Evolutionary conservation across 2,113 vertebrate genomes (phyloP).

Genomic region (Delphinus delphis): DNA sequence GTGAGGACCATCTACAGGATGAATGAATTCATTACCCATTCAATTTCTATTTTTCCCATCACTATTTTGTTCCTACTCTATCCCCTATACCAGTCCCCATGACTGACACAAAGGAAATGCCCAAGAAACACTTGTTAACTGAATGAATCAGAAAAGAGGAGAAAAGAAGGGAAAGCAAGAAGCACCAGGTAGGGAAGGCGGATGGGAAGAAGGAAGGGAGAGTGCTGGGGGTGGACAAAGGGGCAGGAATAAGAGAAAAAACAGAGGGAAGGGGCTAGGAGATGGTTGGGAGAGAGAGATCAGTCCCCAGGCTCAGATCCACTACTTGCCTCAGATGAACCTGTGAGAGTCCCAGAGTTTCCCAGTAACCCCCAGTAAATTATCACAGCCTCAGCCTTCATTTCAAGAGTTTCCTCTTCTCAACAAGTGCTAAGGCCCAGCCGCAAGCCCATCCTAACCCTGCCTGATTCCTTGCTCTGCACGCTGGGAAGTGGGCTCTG

Average conservation of each 20-base stretch:
- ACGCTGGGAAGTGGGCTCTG: conserved; percentile 22
- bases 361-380: neutral
- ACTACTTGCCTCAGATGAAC: neutral
- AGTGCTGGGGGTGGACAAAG: neutral
- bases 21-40: neutral
- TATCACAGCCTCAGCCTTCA: neutral
- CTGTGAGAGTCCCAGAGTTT: neutral
- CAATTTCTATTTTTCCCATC: neutral
- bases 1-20: neutral
- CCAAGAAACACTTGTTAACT: neutral
- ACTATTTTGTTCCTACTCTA: neutral
- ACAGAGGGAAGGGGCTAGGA: neutral
- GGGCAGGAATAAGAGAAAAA: neutral
- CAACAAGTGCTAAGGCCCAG: neutral
- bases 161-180: neutral
- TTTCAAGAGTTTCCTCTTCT: neutral
- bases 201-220: neutral
- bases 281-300: too few species aligned
- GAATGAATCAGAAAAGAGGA: neutral
- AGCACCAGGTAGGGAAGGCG: neutral
- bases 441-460: neutral
- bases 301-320: neutral
- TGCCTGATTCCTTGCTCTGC: neutral
- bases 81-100: neutral
- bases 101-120: neutral